phyloP scores from a whole-genome alignment of 2,888 invertebrate species.

The Sussaba pulchella region DNA sequence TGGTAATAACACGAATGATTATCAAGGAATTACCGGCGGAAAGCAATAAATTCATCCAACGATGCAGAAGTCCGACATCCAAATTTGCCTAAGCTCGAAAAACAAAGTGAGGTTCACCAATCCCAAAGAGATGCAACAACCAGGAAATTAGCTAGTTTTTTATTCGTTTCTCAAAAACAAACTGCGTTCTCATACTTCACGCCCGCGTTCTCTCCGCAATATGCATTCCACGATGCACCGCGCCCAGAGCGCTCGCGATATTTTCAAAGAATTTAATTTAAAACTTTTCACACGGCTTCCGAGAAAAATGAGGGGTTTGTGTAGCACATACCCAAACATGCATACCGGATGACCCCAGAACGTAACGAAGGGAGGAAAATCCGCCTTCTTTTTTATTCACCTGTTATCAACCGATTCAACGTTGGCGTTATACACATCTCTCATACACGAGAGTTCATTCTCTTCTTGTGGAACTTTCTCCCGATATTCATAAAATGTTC shows the following conservation, averaged over 20 bases:
- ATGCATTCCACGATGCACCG: slow-evolving; percentile 41
- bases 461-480: background rate
- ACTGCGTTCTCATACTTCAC: slow-evolving; percentile 45
- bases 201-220: slow-evolving; percentile 24
- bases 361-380: slow-evolving; percentile 48
- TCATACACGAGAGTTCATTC: background rate
- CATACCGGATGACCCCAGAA: slow-evolving; percentile 26
- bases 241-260: slow-evolving; percentile 68
- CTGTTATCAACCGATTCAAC: slow-evolving; percentile 47
- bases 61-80: no score
- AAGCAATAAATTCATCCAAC: background rate
- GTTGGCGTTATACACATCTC: background rate
- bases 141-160: slow-evolving; percentile 36
- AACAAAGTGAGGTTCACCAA: background rate
- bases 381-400: slow-evolving; percentile 46
- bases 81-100: background rate
- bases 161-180: slow-evolving; percentile 1
- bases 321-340: slow-evolving; percentile 7
- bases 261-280: slow-evolving; percentile 79
- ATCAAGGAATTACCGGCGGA: background rate
- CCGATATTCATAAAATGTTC: background rate
- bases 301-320: slow-evolving; percentile 2
- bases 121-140: background rate
- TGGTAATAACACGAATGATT: background rate
- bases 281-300: slow-evolving; percentile 71